Evolutionary conservation across 2,888 invertebrate species (phyloP).

Genomic region (Charanyca ferruginea): DNA sequence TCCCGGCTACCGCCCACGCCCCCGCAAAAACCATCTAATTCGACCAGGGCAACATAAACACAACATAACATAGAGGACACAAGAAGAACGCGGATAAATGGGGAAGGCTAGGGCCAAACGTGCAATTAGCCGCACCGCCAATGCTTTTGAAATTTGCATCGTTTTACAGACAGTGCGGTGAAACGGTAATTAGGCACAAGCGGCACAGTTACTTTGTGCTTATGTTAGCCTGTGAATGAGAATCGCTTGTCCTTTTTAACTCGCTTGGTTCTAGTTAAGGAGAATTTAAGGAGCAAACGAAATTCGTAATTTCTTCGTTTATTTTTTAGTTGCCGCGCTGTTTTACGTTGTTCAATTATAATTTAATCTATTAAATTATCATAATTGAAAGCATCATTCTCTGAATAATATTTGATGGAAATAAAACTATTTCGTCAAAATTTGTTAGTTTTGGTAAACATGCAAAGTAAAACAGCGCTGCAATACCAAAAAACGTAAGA

Average conservation of each 20-base stretch:
- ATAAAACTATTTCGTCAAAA: too few relatives aligned
- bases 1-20: constrained; percentile 73
- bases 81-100: constrained; percentile 72
- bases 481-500: not conserved
- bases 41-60: constrained; percentile 79
- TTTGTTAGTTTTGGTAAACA: constrained; percentile 5
- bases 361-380: too few relatives aligned
- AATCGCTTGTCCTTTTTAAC: constrained; percentile 65
- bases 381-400: too few relatives aligned
- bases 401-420: too few relatives aligned
- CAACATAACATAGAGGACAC: constrained; percentile 72
- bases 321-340: too few relatives aligned
- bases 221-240: constrained; percentile 77
- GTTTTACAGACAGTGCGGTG: constrained; percentile 70
- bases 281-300: too few relatives aligned
- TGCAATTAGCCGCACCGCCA: constrained; percentile 78
- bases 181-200: constrained; percentile 78
- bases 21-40: constrained; percentile 73
- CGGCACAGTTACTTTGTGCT: constrained; percentile 78
- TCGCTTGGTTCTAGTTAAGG: constrained; percentile 30
- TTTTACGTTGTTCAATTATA: too few relatives aligned
- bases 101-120: constrained; percentile 71
- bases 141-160: constrained; percentile 83
- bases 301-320: too few relatives aligned
- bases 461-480: not conserved